Percentiles rank a stretch among this genome's conserved stretches.
Conservation (phyloP, 2,888 invertebrate genomes). For the Phlogophora meticulosa region DNA sequence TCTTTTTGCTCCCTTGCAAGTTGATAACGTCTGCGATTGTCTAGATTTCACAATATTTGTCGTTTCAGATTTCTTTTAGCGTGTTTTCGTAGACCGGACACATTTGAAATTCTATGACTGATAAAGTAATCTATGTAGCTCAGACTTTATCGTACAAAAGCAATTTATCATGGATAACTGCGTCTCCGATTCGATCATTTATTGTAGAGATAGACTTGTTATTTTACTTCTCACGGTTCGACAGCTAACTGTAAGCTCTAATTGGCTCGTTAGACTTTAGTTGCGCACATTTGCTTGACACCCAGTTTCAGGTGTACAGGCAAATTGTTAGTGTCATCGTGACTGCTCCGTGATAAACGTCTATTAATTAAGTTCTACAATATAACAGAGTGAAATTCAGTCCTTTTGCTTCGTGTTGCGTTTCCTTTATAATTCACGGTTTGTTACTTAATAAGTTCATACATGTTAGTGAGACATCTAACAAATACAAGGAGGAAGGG, state of each 20-base stretch:
- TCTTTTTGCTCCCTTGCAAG: conserved; percentile 23
- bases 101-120: conserved; percentile 34
- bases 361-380: conserved; percentile 52
- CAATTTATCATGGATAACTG: conserved; percentile 49
- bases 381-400: conserved; percentile 29
- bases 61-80: conserved; percentile 6
- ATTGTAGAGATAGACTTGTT: conserved; percentile 28
- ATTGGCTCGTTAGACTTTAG: conserved; percentile 65
- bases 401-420: conserved; percentile 24
- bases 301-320: conserved; percentile 58
- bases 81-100: conserved; percentile 2
- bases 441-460: conserved; percentile 35
- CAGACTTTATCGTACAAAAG: conserved; percentile 40
- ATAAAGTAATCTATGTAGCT: conserved; percentile 52
- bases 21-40: background rate
- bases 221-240: conserved; percentile 69
- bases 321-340: conserved; percentile 50
- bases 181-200: conserved; percentile 46
- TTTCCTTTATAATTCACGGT: conserved; percentile 33
- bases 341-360: conserved; percentile 32
- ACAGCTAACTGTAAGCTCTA: conserved; percentile 56
- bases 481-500: too few species aligned
- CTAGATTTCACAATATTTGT: conserved; percentile 16
- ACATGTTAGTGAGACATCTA: conserved; percentile 4
- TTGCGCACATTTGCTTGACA: conserved; percentile 58